phyloP scores from a whole-genome alignment of 1,140 invertebrate genomes.

The Nomia melanderi region DNA sequence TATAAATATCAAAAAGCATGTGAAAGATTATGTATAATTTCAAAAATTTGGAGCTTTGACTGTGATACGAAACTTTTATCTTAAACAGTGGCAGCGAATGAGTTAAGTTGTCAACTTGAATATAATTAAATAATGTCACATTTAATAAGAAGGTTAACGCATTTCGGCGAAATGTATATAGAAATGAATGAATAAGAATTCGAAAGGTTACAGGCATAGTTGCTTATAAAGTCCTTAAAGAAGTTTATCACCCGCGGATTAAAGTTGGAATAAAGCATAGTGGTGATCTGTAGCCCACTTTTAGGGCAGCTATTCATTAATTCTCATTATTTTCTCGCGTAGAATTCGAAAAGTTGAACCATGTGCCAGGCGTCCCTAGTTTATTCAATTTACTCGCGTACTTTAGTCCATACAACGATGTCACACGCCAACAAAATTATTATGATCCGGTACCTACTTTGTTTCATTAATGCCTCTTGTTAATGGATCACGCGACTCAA shows the following conservation, averaged over 20 bases:
- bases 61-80: no score
- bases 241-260: neutral
- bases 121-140: no score
- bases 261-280: neutral
- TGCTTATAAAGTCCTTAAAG: no score
- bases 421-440: constrained; percentile 26
- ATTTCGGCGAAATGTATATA: no score
- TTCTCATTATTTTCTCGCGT: neutral
- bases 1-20: no score
- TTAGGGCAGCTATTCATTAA: neutral
- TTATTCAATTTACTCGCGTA: constrained; percentile 28
- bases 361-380: neutral
- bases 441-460: constrained; percentile 9
- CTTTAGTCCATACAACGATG: constrained; percentile 2
- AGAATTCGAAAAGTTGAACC: constrained; percentile 9
- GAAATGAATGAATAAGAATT: no score
- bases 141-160: no score
- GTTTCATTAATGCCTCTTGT: neutral
- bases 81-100: no score
- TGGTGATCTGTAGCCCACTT: neutral
- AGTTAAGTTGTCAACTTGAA: no score
- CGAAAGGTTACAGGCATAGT: no score
- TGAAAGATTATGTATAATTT: no score
- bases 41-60: no score
- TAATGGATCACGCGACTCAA: constrained; percentile 12